phyloP scores from a whole-genome alignment of 1,140 invertebrate species.

The Globodera ellingtonae region DNA sequence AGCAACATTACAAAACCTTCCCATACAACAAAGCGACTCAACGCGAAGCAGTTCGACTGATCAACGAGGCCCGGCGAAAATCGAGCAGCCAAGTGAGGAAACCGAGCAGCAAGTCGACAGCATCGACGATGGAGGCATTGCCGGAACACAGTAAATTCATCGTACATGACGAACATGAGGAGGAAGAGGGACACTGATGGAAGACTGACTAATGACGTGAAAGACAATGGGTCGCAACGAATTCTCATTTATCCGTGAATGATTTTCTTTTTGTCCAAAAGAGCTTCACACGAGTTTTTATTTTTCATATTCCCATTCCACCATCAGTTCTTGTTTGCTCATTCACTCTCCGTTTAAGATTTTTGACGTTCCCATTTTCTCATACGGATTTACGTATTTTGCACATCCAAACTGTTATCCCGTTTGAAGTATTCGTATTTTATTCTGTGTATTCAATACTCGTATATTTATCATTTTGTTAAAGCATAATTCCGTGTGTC shows the following conservation, averaged over 20 bases:
- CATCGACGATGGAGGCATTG: background rate
- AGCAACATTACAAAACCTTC: slow-evolving; percentile 35
- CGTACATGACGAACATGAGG: background rate
- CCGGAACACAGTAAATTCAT: background rate
- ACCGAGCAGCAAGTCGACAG: background rate
- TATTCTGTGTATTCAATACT: background rate
- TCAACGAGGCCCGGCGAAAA: background rate
- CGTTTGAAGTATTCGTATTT: background rate
- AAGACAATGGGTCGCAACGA: no score
- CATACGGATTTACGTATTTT: background rate
- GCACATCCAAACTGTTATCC: background rate
- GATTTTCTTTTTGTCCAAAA: background rate
- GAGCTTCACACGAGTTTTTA: background rate
- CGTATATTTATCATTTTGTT: background rate
- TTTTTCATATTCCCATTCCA: background rate
- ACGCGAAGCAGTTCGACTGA: slow-evolving; percentile 19
- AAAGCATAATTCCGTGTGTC: background rate
- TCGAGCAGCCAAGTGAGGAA: background rate
- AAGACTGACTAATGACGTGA: background rate
- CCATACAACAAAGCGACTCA: slow-evolving; percentile 44
- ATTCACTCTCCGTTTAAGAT: background rate
- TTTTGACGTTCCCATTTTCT: background rate
- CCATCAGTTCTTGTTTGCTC: background rate
- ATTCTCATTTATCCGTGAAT: background rate
- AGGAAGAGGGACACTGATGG: background rate